Evolutionary conservation across 2,797 vertebrate species (phyloP), one percentile per base, ranked within the genome.

Genomic region (Acrocephalus scirpaceus): DNA sequence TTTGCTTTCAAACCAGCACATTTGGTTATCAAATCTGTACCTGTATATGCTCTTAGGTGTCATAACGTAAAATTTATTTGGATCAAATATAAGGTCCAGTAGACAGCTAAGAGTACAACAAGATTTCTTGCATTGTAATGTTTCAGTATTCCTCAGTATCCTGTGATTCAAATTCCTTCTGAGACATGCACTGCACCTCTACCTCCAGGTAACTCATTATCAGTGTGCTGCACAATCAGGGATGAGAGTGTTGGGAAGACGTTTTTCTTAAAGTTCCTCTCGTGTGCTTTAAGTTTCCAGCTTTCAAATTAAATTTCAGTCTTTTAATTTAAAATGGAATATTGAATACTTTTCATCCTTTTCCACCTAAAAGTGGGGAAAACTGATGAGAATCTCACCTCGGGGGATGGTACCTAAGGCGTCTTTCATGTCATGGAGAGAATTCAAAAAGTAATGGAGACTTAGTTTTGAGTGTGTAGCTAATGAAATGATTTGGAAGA

Each of bases 341-440:
- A 50, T 13, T 54, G 27, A 64, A 48, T 22, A 11, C 23, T 66
- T 82, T 27, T 64, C n/a, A 56, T 56, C 7, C 2, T 5, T 88
- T 90, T 90, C 23, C 42, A 40, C 3, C 2, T 45, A 45, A 62
- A 69, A 64, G 19, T 56, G 47, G 30, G 15, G 27, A 20, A 69
- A 61, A n/a, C 11, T 47, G 20, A 13, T 54, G 11, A 69, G 48
- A 77, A 71, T 62, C 14, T 77, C 29, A 29, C 16, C 13, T 32
- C 51, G 5, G 1, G 1, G 1, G 5, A 3, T 69, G 36, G 27
- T 38, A 48, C 5, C 5, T 20, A 12, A 23, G 7, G 2, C 36
- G 7, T 11, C 7, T 2, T 30, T 72, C 13, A 40, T 75, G 9
- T 13, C 17, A 30, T 10, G 10, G 22, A 32, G 7, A 29, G 45